Conservation (phyloP, 2,888 invertebrate genomes). For the Prostheceraeus crozeri region DNA sequence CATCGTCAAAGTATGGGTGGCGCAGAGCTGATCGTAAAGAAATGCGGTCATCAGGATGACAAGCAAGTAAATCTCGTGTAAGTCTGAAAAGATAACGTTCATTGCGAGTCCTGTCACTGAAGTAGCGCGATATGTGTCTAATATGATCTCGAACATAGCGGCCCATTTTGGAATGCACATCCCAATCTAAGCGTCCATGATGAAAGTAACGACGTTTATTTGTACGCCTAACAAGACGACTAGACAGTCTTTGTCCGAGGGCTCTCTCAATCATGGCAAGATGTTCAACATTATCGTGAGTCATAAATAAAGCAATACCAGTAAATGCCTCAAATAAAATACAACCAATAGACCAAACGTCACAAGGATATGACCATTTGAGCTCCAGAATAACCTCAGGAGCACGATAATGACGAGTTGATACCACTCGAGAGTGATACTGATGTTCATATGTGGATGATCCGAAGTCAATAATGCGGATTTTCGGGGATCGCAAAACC, state of each 20-base stretch:
- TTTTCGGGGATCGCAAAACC: conserved; percentile 53
- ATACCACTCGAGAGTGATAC: conserved; percentile 98
- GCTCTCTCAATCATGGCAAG: conserved; percentile 44
- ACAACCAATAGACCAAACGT: conserved; percentile 45
- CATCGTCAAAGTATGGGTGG: no score
- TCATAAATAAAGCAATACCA: conserved; percentile 42
- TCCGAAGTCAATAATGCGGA: conserved; percentile 94
- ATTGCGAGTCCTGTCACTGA: no score
- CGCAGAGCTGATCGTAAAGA: no score
- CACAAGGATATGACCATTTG: conserved; percentile 45
- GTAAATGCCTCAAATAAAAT: conserved; percentile 43
- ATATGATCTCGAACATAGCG: conserved; percentile 96
- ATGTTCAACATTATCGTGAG: conserved; percentile 43
- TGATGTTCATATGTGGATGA: conserved; percentile 99
- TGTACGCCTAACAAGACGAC: conserved; percentile 39
- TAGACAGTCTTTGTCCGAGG: conserved; percentile 41
- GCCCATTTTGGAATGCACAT: conserved; percentile 83
- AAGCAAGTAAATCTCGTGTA: no score
- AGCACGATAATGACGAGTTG: conserved; percentile 93
- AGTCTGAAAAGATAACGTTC: no score
- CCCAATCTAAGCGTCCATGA: conserved; percentile 86
- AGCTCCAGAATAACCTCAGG: conserved; percentile 84
- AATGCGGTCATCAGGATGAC: no score
- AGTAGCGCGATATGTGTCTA: conserved; percentile 67
- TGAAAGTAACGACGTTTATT: conserved; percentile 63